Evolutionary conservation across 2,113 vertebrate species (phyloP).

Genomic region (Ochotona princeps): DNA sequence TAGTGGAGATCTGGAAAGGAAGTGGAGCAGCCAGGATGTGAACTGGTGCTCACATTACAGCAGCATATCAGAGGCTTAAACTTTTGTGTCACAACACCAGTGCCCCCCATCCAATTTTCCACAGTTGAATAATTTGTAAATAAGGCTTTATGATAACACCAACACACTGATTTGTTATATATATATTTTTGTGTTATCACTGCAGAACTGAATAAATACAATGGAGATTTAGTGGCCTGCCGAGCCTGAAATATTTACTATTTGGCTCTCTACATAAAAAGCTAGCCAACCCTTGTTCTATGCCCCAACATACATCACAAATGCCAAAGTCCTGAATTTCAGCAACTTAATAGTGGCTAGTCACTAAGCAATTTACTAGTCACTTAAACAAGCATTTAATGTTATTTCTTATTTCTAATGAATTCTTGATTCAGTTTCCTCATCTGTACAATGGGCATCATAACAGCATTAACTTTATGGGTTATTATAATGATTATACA

Average conservation of each 20-base stretch:
- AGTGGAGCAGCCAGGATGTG: too few relatives aligned
- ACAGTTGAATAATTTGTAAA: too few relatives aligned
- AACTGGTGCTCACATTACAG: too few relatives aligned
- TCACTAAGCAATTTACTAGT: neutral
- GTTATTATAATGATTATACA: neutral
- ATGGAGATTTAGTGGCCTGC: neutral
- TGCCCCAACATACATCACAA: neutral
- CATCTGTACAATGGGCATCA: conserved; percentile 17
- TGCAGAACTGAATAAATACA: conserved; percentile 35
- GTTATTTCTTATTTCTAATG: conserved; percentile 5
- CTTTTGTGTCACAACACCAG: too few relatives aligned
- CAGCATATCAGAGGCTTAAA: too few relatives aligned
- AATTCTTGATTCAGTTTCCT: conserved; percentile 13
- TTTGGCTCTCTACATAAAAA: neutral
- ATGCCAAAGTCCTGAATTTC: neutral
- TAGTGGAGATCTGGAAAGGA: too few relatives aligned
- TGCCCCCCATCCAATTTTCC: too few relatives aligned
- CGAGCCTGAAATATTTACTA: conserved; percentile 32
- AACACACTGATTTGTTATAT: neutral
- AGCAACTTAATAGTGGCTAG: neutral
- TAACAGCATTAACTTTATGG: neutral
- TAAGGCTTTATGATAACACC: conserved; percentile 10
- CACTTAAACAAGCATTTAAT: conserved; percentile 34
- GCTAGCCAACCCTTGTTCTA: neutral
- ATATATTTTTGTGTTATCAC: neutral